Evolutionary conservation across 2,888 invertebrate genomes (phyloP), one percentile per base, ranked within the genome.

Genomic region (Eudasyphora cyanicolor): DNA sequence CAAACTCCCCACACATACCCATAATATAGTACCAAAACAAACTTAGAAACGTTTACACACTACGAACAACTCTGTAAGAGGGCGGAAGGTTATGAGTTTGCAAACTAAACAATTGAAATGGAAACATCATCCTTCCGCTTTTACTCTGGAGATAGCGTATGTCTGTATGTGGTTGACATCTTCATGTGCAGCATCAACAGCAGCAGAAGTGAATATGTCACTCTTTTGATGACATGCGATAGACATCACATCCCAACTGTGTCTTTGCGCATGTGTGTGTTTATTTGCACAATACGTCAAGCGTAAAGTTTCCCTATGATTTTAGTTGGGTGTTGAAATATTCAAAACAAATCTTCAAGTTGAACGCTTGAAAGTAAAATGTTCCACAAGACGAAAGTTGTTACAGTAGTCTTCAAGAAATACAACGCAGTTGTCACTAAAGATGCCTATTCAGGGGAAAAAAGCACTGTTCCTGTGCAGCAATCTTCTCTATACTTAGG

Each of bases 251-350:
- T 49, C 57, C 42, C 24, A 73, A 64, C 5, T 17, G 29, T 51
- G 14, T 60, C 6, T 0, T 54, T 45, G 42, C 35, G 10, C 7
- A 6, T 32, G 1, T 54, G 19, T 73, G 24, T 32, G 10, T 8
- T 17, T 54, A 29, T 75, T 45, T 60, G 45, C 45, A 75, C 75
- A 76, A 60, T 49, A 45, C 49, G 64, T 79, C 76, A 79, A 67
- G 64, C 64, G 42, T 57, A 79, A 82, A 82, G 64, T 71, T 79
- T 82, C 35, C 54, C 49, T 76, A 76, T 79, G 49, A 79, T 73
- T 67, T 67, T 71, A 76, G 57, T 76, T 76, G 64, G 35, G 78
- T 76, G 75, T 76, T 82, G 81, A 79, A 78, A 82, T 81, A 79
- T 81, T 81, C 64, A 76, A 76, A 81, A 75, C 49, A 71, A 80